Evolutionary conservation across 2,113 vertebrate genomes (phyloP), one percentile per base, ranked within the genome.

Genomic region (Lipophrys pholis): DNA sequence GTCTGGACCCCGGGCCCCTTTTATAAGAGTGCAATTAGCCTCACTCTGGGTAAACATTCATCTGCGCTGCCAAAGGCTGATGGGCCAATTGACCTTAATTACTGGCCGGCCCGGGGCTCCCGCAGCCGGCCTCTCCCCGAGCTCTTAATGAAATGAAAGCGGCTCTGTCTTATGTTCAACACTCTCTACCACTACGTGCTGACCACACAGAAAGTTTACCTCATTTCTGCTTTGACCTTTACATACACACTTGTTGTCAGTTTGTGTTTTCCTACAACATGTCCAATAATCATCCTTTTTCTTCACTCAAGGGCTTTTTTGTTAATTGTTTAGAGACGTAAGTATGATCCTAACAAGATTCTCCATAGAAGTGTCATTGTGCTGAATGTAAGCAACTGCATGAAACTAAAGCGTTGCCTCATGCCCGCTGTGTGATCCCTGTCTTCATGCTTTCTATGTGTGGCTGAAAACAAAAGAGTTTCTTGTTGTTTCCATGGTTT

Each of bases 11-110:
- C 54, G 41, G 80, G 87, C 82, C 82, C 58, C 87, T 84, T 90
- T 90, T 87, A 89, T 86, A 88, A 86, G 85, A 84, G 78, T 67
- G 86, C 89, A 91, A 90, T 91, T 92, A 92, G 90, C 80, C 71
- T 83, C 82, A 83, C 87, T 90, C 78, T 87, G 86, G 69, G 89
- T 92, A 90, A 91, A 92, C 87, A 91, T 89, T 92, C 85, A 89
- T 91, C 84, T 83, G 79, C 69, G 54, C 87, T 86, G 87, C 89
- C 78, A 80, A 85, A 87, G 86, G 85, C 89, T 89, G 91, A 91
- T 86, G 74, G 84, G 85, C 88, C 89, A 90, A 90, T 90, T 92
- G 90, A 91, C 92, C 89, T 90, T 90, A 91, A 90, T 92, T 91
- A 92, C 76, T 85, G 82, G 62, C 60, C 78, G 61, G 88, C 84